Evolutionary conservation across 2,888 invertebrate species (phyloP), one percentile per base, ranked within the genome.

Genomic region (Danaus chrysippus): DNA sequence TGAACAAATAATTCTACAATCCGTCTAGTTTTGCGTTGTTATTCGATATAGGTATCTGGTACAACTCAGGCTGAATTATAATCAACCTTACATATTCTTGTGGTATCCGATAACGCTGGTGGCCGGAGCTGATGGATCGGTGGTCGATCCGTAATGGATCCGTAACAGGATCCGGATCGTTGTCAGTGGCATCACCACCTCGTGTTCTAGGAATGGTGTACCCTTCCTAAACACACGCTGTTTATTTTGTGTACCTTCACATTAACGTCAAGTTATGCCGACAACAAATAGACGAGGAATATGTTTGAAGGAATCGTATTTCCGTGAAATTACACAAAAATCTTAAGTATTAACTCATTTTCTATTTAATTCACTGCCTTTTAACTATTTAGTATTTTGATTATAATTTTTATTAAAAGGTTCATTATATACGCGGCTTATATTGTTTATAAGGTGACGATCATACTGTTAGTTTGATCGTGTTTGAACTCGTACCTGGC

Each of bases 401-500:
- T 3, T 5, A 34, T 34, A 8, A 34, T 34, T 34, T 34, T 34
- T 34, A 34, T 34, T 34, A 34, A 34, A 1, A 34, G 8, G 23
- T 34, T 34, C 6, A 34, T 34, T 34, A 34, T 5, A 34, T 34
- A 34, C 6, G 2, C 23, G 23, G 23, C 5, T 23, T 15, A 41
- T 58, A 49, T 49, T n/a, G 49, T 19, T 13, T 34, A 49, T 10
- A 15, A 53, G 19, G 6, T 15, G 9, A 23, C 1, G 12, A 17
- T 1, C 12, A 19, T 15, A 15, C 53, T n/a, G 17, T 53, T 53
- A 53, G 23, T 34, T 34, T 34, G 12, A 53, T 23, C 12, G 17
- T 13, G 5, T 11, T 6, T 42, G 3, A 52, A 42, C n/a, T 11
- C 11, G 19, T 63, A 90, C 90, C 88, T 66, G 89, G 89, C 66